Percentiles rank a stretch among this genome's conserved stretches.
phyloP scores from a whole-genome alignment of 2,888 invertebrate species.

The Megaustenia siamemsis region DNA sequence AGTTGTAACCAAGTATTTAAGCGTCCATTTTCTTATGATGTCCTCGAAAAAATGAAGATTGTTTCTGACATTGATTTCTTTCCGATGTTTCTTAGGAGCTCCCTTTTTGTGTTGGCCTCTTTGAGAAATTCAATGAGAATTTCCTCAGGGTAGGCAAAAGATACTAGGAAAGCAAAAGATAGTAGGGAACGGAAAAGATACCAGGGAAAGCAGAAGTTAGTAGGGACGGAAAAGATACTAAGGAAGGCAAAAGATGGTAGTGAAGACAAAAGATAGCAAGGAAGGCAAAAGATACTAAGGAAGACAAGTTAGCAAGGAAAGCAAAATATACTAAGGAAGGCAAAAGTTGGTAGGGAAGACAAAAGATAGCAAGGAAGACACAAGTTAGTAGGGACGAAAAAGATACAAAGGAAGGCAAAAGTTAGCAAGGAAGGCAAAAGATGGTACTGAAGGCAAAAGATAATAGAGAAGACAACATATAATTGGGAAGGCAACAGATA shows the following conservation, averaged over 20 bases:
- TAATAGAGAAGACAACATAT: too few species aligned
- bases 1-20: too few species aligned
- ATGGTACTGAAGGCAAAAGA: neutral
- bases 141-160: neutral
- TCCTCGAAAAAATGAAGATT: too few species aligned
- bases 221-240: neutral
- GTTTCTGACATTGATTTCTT: too few species aligned
- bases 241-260: constrained; percentile 12
- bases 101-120: too few species aligned
- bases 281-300: too few species aligned
- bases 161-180: neutral
- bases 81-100: too few species aligned
- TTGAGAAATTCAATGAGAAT: too few species aligned
- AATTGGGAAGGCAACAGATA: neutral
- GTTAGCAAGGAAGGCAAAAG: neutral
- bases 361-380: neutral
- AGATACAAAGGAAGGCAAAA: neutral
- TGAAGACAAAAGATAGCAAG: too few species aligned
- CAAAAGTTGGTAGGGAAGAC: neutral
- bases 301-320: too few species aligned
- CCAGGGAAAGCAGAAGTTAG: constrained; percentile 11
- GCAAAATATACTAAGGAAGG: neutral
- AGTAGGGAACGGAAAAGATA: constrained; percentile 31
- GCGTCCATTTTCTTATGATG: too few species aligned
- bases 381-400: neutral